phyloP scores from a whole-genome alignment of 2,888 invertebrate genomes.

The Lithophane semibrunnea region DNA sequence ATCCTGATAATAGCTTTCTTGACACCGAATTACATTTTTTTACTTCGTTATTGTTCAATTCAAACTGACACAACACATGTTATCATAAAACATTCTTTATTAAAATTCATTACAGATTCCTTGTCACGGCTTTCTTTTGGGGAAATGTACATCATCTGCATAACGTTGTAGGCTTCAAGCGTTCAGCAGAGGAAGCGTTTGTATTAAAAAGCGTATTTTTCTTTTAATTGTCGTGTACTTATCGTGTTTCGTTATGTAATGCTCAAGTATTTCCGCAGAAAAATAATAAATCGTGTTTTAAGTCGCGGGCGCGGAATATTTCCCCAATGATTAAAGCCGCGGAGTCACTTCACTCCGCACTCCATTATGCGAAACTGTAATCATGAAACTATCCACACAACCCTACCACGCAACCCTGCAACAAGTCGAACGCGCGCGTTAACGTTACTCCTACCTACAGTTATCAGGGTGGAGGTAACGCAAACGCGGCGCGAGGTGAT shows the following conservation, averaged over 20 bases:
- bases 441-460: conserved; percentile 60
- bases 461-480: conserved; percentile 52
- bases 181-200: conserved; percentile 24
- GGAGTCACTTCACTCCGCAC: conserved; percentile 77
- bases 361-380: conserved; percentile 87
- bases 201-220: conserved; percentile 53
- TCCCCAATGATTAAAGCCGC: conserved; percentile 88
- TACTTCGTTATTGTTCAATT: not conserved
- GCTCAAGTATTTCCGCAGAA: conserved; percentile 52
- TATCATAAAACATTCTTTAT: not conserved
- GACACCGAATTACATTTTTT: not conserved
- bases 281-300: conserved; percentile 74
- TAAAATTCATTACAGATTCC: not conserved
- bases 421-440: conserved; percentile 65
- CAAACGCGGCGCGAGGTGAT: conserved; percentile 63
- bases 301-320: conserved; percentile 76
- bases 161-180: not conserved
- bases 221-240: conserved; percentile 63
- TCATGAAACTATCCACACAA: conserved; percentile 83
- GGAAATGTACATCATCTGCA: conserved; percentile 13
- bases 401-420: conserved; percentile 52
- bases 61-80: not conserved
- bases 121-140: not conserved
- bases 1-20: not conserved
- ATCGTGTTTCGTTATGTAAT: conserved; percentile 65